phyloP scores from a whole-genome alignment of 2,888 invertebrate species.

The Ischnus inquisitorius region DNA sequence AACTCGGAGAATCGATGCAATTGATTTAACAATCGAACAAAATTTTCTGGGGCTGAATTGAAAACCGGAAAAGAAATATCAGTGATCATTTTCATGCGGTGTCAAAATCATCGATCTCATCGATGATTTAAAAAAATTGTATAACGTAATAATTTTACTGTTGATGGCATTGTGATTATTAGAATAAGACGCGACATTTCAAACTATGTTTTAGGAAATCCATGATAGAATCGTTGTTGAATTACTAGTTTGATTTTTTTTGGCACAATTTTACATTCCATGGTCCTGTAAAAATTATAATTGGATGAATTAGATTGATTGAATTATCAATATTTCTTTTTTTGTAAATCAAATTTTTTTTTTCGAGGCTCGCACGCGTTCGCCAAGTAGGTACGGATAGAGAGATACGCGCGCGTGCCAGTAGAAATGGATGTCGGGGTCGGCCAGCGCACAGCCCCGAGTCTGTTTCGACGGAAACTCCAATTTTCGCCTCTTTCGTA shows the following conservation, averaged over 20 bases:
- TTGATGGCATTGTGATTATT: too few relatives aligned
- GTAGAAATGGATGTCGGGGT: conserved; percentile 68
- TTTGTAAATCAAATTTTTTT: conserved; percentile 14
- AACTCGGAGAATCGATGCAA: neutral
- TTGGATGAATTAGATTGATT: neutral
- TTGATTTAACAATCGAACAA: neutral
- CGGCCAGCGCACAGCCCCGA: conserved; percentile 52
- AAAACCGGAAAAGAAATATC: neutral
- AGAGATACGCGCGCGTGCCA: conserved; percentile 22
- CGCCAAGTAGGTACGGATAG: conserved; percentile 28
- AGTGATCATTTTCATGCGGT: too few relatives aligned
- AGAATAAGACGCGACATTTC: too few relatives aligned
- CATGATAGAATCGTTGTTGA: too few relatives aligned
- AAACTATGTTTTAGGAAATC: too few relatives aligned
- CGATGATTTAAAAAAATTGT: too few relatives aligned
- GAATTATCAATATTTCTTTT: neutral
- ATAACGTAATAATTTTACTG: too few relatives aligned
- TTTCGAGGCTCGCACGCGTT: conserved; percentile 33
- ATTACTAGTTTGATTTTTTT: too few relatives aligned
- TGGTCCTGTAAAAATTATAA: too few relatives aligned
- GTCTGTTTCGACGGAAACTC: conserved; percentile 64
- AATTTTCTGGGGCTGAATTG: neutral
- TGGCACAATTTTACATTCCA: too few relatives aligned
- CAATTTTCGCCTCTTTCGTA: conserved; percentile 66
- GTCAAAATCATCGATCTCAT: too few relatives aligned